Conservation (phyloP, 2,113 vertebrate genomes). For the Xyrauchen texanus region DNA sequence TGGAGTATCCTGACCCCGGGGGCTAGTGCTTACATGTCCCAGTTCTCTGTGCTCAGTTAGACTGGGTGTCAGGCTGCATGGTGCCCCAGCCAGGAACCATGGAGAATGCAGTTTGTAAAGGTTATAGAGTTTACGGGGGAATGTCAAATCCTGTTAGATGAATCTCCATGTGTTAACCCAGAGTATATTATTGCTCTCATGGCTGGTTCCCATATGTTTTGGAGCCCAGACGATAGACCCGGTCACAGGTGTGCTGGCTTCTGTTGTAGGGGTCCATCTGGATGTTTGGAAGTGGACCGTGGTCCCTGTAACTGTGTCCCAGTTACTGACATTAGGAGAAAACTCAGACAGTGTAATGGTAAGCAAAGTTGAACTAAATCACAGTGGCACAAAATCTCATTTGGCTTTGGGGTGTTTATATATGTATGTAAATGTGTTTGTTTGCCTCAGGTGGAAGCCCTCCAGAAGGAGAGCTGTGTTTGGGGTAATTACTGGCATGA, state of each 20-base stretch:
- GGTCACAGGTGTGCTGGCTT: constrained; percentile 74
- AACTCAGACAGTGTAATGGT: constrained; percentile 76
- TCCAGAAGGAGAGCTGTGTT: constrained; percentile 76
- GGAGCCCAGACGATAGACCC: constrained; percentile 80
- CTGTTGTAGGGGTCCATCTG: constrained; percentile 79
- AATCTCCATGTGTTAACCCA: not conserved
- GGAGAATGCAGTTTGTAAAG: constrained; percentile 84
- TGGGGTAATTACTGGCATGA: constrained; percentile 73
- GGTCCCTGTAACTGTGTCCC: constrained; percentile 77
- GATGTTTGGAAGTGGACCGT: constrained; percentile 71
- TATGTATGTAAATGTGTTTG: constrained; percentile 28
- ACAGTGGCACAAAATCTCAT: not conserved
- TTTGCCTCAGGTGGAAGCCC: constrained; percentile 70
- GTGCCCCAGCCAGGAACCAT: constrained; percentile 82
- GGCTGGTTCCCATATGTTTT: constrained; percentile 80
- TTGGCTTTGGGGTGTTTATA: constrained; percentile 15
- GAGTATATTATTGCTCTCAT: constrained; percentile 64
- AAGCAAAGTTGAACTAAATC: not conserved
- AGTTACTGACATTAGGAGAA: constrained; percentile 68
- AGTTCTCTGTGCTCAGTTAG: constrained; percentile 78
- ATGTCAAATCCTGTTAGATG: constrained; percentile 12
- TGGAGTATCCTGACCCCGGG: constrained; percentile 86
- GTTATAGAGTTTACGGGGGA: constrained; percentile 56
- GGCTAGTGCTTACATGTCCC: constrained; percentile 85
- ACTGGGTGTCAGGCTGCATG: constrained; percentile 68